Percentiles rank a stretch among this genome's conserved stretches.
These are phyloP conservation scores for Sylvia borin DNA, from an alignment of 2,797 vertebrate species.

Conservation along the genomic window DNA sequence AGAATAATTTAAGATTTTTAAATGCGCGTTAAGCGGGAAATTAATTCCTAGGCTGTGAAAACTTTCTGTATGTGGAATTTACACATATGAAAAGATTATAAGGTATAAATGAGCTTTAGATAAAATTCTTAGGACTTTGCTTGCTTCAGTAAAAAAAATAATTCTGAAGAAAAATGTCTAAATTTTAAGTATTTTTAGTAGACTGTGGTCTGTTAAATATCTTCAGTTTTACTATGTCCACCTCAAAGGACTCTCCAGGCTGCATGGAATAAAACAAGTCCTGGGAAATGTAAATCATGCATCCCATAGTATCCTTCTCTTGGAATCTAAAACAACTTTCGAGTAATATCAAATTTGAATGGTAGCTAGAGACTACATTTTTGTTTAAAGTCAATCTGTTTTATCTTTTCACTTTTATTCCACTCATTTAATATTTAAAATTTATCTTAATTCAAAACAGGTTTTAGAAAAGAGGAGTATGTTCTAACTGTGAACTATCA, in stretches of 20 bases:
- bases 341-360: neutral
- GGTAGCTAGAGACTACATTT: neutral
- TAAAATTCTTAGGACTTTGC: neutral
- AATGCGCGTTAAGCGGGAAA: neutral
- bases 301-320: neutral
- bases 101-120: neutral
- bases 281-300: neutral
- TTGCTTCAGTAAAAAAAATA: neutral
- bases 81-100: neutral
- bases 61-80: neutral
- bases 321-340: neutral
- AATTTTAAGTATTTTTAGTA: neutral
- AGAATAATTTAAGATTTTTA: neutral
- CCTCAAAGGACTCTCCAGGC: neutral
- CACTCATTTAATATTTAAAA: neutral
- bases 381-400: neutral
- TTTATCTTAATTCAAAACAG: neutral
- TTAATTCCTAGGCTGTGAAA: neutral
- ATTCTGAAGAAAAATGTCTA: neutral
- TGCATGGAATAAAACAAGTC: neutral
- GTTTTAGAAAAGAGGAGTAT: neutral
- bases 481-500: neutral
- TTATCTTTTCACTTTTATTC: neutral
- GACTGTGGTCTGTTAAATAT: neutral
- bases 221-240: neutral